A percentile compares a stretch with the other conserved stretches of the same genome.
These are phyloP conservation scores for Microplitis demolitor DNA, from an alignment of 1,140 invertebrate species.

Conservation along the genomic window DNA sequence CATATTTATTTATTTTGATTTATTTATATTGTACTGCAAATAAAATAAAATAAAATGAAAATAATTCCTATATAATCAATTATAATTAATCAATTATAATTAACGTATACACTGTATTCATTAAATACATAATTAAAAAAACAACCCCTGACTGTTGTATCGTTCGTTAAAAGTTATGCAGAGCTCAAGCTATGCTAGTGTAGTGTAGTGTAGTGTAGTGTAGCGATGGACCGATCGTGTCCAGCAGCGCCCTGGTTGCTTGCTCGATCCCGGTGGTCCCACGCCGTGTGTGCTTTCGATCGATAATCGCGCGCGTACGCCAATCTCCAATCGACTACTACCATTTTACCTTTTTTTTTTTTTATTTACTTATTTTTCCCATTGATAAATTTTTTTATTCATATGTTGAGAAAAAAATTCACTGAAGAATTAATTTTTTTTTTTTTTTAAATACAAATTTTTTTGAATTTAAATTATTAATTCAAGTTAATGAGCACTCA, in stretches of 20 bases:
- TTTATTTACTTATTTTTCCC: too few relatives aligned
- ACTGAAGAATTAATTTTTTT: too few relatives aligned
- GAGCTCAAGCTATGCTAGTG: background rate
- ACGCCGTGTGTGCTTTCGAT: constrained; percentile 39
- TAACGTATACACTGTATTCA: background rate
- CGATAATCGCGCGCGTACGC: constrained; percentile 33
- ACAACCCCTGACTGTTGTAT: background rate
- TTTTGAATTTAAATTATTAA: too few relatives aligned
- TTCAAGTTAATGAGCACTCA: too few relatives aligned
- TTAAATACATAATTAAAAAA: constrained; percentile 2
- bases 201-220: too few relatives aligned
- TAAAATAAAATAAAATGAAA: background rate
- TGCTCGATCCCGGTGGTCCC: constrained; percentile 60
- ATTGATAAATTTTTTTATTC: background rate
- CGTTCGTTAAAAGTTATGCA: constrained; percentile 28
- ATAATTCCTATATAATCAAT: too few relatives aligned
- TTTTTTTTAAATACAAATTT: too few relatives aligned
- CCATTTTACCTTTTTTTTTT: background rate
- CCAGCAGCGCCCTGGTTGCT: constrained; percentile 44
- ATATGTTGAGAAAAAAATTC: too few relatives aligned
- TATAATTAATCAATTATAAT: background rate
- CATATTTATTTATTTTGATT: background rate
- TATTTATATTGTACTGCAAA: background rate
- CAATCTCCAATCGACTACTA: constrained; percentile 34
- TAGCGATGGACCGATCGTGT: constrained; percentile 24